Evolutionary conservation across 2,888 invertebrate genomes (phyloP), one percentile per base, ranked within the genome.

Genomic region (Sceliomorpha sp.): DNA sequence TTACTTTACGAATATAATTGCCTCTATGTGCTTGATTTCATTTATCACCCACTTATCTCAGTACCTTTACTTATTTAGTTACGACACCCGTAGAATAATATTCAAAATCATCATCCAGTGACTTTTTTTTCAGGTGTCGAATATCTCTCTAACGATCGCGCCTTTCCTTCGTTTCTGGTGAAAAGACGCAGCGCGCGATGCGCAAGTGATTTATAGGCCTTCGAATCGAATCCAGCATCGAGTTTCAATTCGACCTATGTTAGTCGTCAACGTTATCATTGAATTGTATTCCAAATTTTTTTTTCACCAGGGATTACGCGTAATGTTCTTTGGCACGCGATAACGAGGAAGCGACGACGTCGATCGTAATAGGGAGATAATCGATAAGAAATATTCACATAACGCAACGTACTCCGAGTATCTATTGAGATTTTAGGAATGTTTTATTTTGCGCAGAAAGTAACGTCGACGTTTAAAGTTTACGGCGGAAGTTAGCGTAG

Each of bases 361-460:
- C 26, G 39, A 56, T 55, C 40, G 26, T 47, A 15, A 26, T 64
- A 39, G 53, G 39, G 17, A 48, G 63, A 60, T 60, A 60, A 60
- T 72, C 66, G 69, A 62, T 56, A 51, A 48, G 17, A 53, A 66
- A 68, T 20, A 63, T 69, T 62, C 63, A 60, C 66, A 53, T 56
- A 42, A 62, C 60, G 70, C 70, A 75, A 47, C 72, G 69, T 72
- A 70, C 62, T 71, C 71, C 71, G 72, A 73, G 72, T 75, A 68
- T 69, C 71, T 76, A 77, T 76, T 75, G 75, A 82, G 73, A 78
- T 80, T 78, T 75, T 77, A 75, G 79, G 78, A 80, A 80, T 79
- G 85, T 78, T 87, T 86, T 82, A 75, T 80, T 86, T 86, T 87
- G 87, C 87, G 87, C 87, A 87, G 87, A 87, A 88, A 87, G 83